Base-by-base conservation (phyloP, 2,797 vertebrate genomes). In the Pelobates cultripes region DNA sequence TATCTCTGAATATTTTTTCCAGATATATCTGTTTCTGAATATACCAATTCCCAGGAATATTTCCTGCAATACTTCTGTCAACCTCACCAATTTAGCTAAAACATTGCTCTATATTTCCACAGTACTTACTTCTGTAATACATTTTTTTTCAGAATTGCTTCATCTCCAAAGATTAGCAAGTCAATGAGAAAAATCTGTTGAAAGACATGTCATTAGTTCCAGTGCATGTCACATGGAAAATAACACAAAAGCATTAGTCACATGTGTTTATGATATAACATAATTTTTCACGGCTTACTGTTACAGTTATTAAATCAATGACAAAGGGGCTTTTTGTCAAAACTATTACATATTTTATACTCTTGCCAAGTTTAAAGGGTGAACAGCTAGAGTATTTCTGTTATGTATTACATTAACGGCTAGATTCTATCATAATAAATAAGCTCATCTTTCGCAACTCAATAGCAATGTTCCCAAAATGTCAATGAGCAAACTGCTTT, bases 321-420 rank as follows among this genome's bases (percentile, higher is more conserved):
- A 64, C 74, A 82, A 77, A 55, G 64, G 7, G 57, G 64, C 53
- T 51, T 42, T 64, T 43, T n/a, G 44, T 72, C 44, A 76, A 55
- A 51, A 15, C 60, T 61, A 77, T 61, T 71, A 71, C 41, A 64
- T 28, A 67, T 67, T 61, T 77, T 44, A 43, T 47, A 67, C 43
- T 82, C 80, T 66, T 51, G 10, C 47, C 10, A 6, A 67, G 72
- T 77, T 60, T 51, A 77, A 55, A 57, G 43, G 69, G 44, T 82
- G 74, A 77, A 14, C 67, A 77, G n/a, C 80, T 72, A 73, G 28
- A 43, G 43, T 77, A 60, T 28, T 51, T 73, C 43, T 73, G 77
- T 82, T 61, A 60, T 45, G 42, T 77, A 17, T 41, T 44, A 57
- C 63, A 82, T 67, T 73, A 61, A 28, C 28, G 28, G 28, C 28